Evolutionary conservation across 2,797 vertebrate species (phyloP).

Genomic region (Petrocephalus sullivani): DNA sequence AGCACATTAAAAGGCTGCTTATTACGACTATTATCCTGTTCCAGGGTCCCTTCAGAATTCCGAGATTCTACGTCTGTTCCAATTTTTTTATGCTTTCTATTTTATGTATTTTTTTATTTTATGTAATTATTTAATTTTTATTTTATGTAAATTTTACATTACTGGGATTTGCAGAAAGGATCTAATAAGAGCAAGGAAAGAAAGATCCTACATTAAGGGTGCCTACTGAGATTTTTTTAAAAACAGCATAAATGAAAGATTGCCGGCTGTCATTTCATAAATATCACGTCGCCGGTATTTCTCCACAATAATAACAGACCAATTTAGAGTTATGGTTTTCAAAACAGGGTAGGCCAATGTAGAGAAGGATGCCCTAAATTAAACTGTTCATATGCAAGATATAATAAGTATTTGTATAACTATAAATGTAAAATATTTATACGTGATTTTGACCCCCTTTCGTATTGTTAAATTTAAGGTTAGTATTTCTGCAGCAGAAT

Average conservation of each 20-base stretch:
- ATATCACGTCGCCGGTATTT: slow-evolving; percentile 43
- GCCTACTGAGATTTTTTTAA: slow-evolving; percentile 55
- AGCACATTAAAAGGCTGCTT: not conserved
- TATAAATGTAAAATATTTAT: not conserved
- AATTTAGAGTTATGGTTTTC: slow-evolving; percentile 26
- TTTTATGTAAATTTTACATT: not conserved
- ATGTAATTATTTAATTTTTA: not conserved
- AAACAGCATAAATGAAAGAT: slow-evolving; percentile 50
- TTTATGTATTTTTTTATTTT: not conserved
- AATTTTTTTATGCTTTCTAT: not conserved
- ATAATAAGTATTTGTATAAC: not conserved
- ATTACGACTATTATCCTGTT: not conserved
- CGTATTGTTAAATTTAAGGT: not conserved
- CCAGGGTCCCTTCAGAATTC: not conserved
- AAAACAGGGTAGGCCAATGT: not conserved
- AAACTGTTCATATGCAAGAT: slow-evolving; percentile 24
- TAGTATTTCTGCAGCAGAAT: not conserved
- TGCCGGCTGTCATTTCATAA: slow-evolving; percentile 65
- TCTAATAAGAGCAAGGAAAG: slow-evolving; percentile 4
- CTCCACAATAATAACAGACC: slow-evolving; percentile 41
- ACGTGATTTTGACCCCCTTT: not conserved
- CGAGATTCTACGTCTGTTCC: not conserved
- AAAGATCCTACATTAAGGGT: not conserved
- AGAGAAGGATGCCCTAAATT: slow-evolving; percentile 41
- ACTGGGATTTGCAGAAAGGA: not conserved